Evolutionary conservation across 2,113 vertebrate species (phyloP), one percentile per base, ranked within the genome.

Genomic region (Ptilonorhynchus violaceus): DNA sequence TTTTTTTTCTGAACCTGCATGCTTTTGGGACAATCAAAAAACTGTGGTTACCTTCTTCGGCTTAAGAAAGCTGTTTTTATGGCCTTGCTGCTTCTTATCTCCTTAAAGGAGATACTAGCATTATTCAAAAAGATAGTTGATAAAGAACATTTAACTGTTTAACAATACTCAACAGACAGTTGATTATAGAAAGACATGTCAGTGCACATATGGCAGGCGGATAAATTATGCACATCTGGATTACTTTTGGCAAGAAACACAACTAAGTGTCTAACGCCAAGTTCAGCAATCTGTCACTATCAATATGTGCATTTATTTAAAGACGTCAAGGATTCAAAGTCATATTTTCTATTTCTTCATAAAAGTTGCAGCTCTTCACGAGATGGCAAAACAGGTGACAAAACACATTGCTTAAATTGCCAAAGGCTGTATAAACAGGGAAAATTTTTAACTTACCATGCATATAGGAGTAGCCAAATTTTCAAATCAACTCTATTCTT

Each of bases 221-320:
- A 98, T 98, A 99, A 98, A 99, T 98, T 97, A 96, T 97, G 97
- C 96, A 97, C 98, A 98, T 99, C 98, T 99, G 98, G 98, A 98
- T 98, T 97, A 98, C 97, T 98, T 89, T 88, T 98, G 98, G 98
- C 98, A 98, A 98, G 93, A 97, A 97, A 98, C 94, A 97, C 93
- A 97, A 97, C 97, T 98, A 98, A 98, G 95, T 96, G 95, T 98
- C 97, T 98, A 96, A 97, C 85, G 96, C 98, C 98, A 98, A 98
- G 97, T 98, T 98, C 96, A 98, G 97, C 98, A 98, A 98, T 98
- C 98, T 98, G 98, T 98, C 98, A 98, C 97, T 98, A 98, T 98
- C 98, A 98, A 98, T 98, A 98, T 97, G 97, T 97, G 98, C 97
- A 98, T 98, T 98, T 98, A 98, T 98, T 98, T 97, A 97, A 98